A percentile compares a stretch with the other conserved stretches of the same genome.
phyloP scores from a whole-genome alignment of 2,113 vertebrate species.

The Phyllostomus hastatus region DNA sequence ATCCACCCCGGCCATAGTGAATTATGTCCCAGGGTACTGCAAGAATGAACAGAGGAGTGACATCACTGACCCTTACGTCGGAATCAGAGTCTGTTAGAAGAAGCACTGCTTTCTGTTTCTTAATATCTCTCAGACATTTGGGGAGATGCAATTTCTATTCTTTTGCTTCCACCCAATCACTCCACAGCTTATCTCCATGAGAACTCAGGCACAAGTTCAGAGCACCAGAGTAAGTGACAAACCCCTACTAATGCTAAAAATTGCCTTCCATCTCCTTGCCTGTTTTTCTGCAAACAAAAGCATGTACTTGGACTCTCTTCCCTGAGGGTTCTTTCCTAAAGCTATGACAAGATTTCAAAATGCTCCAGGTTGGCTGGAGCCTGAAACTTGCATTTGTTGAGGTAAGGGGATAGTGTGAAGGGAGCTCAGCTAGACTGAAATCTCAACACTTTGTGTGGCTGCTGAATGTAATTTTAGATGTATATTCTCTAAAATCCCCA shows the following conservation, averaged over 20 bases:
- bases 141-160: neutral
- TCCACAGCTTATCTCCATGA: neutral
- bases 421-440: neutral
- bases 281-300: neutral
- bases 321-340: neutral
- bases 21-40: neutral
- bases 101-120: neutral
- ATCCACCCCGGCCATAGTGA: neutral
- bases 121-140: neutral
- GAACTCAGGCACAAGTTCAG: neutral
- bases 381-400: neutral
- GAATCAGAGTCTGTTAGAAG: neutral
- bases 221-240: neutral
- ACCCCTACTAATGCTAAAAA: neutral
- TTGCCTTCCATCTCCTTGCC: neutral
- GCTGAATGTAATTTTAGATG: neutral
- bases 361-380: neutral
- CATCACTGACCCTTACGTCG: neutral
- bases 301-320: neutral
- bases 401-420: neutral
- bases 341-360: neutral
- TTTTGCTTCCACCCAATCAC: neutral
- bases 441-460: neutral
- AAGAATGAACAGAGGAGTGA: neutral
- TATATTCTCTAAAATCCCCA: neutral